Evolutionary conservation across 2,888 invertebrate species (phyloP).

Genomic region (Desoria tigrina): DNA sequence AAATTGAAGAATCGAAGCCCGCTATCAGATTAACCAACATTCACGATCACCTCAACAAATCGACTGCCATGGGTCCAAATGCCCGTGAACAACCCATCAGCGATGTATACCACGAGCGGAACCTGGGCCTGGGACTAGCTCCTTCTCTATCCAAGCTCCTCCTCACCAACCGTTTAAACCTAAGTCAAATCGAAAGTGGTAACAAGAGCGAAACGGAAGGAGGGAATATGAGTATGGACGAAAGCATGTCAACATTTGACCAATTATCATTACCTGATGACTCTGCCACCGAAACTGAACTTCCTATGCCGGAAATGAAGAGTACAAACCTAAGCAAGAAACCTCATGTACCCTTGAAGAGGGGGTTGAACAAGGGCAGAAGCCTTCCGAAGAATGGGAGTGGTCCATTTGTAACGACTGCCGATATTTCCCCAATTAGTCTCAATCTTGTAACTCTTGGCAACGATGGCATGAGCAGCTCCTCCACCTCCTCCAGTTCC

Average conservation of each 20-base stretch:
- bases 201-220: constrained; percentile 51
- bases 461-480: constrained; percentile 43
- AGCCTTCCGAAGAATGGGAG: constrained; percentile 24
- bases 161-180: constrained; percentile 56
- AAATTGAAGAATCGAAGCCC: constrained; percentile 14
- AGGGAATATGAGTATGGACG: constrained; percentile 50
- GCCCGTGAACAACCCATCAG: constrained; percentile 85
- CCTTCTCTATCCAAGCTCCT: constrained; percentile 82
- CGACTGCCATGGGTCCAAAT: constrained; percentile 56
- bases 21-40: constrained; percentile 21
- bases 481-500: too few species aligned
- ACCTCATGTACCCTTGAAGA: neutral
- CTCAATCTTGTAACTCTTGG: constrained; percentile 51
- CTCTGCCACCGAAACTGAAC: constrained; percentile 47
- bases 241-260: constrained; percentile 52
- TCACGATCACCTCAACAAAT: neutral
- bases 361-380: neutral
- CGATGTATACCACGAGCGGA: constrained; percentile 87
- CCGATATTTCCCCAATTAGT: constrained; percentile 46
- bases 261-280: constrained; percentile 53
- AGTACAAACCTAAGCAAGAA: neutral
- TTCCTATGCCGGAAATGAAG: neutral
- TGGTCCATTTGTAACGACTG: constrained; percentile 41
- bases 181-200: constrained; percentile 50
- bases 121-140: constrained; percentile 80